Evolutionary conservation across 2,888 invertebrate genomes (phyloP).

Genomic region (Parelbella ahira): DNA sequence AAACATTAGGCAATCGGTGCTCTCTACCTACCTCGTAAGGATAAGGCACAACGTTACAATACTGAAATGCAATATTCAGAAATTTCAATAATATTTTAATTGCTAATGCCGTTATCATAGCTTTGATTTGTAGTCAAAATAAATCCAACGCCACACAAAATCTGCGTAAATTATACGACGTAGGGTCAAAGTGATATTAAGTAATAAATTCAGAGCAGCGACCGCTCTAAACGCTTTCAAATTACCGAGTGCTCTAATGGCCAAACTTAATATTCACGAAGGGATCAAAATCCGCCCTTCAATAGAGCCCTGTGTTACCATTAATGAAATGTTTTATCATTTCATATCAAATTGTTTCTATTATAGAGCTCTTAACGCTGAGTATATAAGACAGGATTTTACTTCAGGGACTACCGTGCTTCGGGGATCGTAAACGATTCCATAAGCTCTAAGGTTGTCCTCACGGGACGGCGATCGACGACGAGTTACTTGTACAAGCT

Average conservation of each 20-base stretch:
- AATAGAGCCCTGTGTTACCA: conserved; percentile 24
- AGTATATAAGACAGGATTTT: neutral
- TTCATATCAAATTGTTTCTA: conserved; percentile 38
- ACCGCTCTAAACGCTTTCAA: conserved; percentile 60
- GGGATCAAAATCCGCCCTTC: conserved; percentile 43
- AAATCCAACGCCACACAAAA: conserved; percentile 19
- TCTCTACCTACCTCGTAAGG: too few relatives aligned
- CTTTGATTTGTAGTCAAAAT: conserved; percentile 17
- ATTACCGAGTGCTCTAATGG: conserved; percentile 61
- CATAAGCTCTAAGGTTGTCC: neutral
- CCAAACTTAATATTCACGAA: conserved; percentile 67
- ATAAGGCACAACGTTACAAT: too few relatives aligned
- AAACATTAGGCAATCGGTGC: too few relatives aligned
- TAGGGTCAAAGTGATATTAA: conserved; percentile 51
- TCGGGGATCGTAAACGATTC: neutral
- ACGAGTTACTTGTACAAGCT: neutral
- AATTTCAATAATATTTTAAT: conserved; percentile 3
- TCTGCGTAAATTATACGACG: conserved; percentile 18
- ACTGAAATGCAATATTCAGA: conserved; percentile 1
- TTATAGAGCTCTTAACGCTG: conserved; percentile 27
- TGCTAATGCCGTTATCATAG: conserved; percentile 7
- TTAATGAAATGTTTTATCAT: conserved; percentile 20
- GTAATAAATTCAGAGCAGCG: conserved; percentile 57
- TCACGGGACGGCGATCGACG: neutral
- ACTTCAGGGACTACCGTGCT: neutral